These are phyloP conservation scores for Drosophila silvestris DNA, from an alignment of 2,888 invertebrate species.

Conservation along the genomic window DNA sequence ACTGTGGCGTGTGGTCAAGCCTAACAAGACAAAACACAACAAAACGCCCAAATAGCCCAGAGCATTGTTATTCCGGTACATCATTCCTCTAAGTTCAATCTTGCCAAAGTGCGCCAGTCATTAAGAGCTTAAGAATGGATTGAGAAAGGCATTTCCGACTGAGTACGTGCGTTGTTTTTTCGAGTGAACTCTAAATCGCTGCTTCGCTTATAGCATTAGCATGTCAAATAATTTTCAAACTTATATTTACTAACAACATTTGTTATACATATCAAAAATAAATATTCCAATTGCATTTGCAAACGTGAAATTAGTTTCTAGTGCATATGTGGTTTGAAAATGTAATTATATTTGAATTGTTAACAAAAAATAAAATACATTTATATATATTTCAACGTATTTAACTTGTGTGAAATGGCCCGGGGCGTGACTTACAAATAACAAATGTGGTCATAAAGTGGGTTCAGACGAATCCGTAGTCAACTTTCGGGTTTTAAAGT, in stretches of 20 bases:
- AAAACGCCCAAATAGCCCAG: slow-evolving; percentile 42
- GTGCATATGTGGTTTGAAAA: background rate
- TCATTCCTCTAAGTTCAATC: slow-evolving; percentile 34
- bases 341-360: slow-evolving; percentile 1
- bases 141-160: background rate
- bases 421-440: slow-evolving; percentile 4
- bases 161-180: slow-evolving; percentile 8
- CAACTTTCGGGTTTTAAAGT: slow-evolving; percentile 32
- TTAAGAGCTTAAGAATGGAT: slow-evolving; percentile 29
- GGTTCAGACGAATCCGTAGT: background rate
- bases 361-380: slow-evolving; percentile 1
- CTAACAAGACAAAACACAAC: slow-evolving; percentile 43
- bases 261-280: background rate
- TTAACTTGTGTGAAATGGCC: slow-evolving; percentile 11
- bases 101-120: slow-evolving; percentile 28
- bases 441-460: slow-evolving; percentile 19
- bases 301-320: background rate
- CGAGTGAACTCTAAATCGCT: background rate
- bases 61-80: slow-evolving; percentile 21
- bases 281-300: background rate
- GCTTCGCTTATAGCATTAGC: background rate
- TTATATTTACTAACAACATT: background rate
- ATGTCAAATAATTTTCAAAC: background rate
- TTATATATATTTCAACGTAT: background rate
- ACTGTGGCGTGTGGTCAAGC: slow-evolving; percentile 63